Conservation (phyloP, 2,113 vertebrate species). For the Xiphias gladius region DNA sequence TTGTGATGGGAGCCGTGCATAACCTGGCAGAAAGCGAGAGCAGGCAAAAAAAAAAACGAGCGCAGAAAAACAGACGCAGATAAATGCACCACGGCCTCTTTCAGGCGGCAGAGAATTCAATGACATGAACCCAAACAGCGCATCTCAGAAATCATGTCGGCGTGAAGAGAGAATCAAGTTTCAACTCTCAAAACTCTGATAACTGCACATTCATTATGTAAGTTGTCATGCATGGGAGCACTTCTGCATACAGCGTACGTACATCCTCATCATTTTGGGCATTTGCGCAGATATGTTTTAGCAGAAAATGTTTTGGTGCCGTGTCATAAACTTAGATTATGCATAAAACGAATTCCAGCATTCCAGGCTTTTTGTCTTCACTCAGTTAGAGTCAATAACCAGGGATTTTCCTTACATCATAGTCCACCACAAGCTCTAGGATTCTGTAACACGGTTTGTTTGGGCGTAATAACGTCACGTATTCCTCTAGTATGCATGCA, state of each 20-base stretch:
- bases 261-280: not conserved
- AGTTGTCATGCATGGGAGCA: not conserved
- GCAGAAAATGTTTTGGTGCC: not conserved
- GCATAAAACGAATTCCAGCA: not conserved
- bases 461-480: not conserved
- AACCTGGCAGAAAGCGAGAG: conserved; percentile 27
- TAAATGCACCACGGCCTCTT: conserved; percentile 16
- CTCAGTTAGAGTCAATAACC: no score
- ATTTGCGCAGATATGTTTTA: not conserved
- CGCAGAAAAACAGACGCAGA: conserved; percentile 20
- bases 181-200: not conserved
- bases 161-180: no score
- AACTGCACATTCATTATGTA: not conserved
- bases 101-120: not conserved
- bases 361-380: not conserved
- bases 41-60: conserved; percentile 6
- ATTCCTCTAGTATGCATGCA: no score
- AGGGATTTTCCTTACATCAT: not conserved
- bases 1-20: conserved; percentile 63
- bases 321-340: not conserved
- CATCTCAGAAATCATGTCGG: not conserved
- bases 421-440: not conserved
- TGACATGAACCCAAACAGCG: not conserved
- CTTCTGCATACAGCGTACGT: not conserved
- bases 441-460: not conserved